These are phyloP conservation scores for Siniperca knerii DNA, from an alignment of 2,113 vertebrate genomes.

Conservation along the genomic window DNA sequence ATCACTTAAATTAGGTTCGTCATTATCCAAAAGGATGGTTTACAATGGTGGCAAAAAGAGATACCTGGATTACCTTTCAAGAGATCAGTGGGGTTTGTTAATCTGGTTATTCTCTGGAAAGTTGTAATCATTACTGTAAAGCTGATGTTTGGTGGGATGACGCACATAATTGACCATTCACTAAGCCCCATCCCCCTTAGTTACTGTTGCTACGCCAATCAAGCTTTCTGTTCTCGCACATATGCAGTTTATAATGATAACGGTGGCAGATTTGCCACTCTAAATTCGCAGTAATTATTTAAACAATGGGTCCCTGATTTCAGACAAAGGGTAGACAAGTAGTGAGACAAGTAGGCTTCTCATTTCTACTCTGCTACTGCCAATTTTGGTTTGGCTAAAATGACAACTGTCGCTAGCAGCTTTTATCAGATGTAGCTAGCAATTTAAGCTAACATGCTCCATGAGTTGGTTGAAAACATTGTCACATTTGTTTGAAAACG, in stretches of 20 bases:
- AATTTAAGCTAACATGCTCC: too few relatives aligned
- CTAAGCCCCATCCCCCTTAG: neutral
- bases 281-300: neutral
- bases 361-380: neutral
- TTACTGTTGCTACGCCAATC: too few relatives aligned
- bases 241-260: too few relatives aligned
- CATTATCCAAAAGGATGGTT: constrained; percentile 64
- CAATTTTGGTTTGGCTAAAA: neutral
- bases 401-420: too few relatives aligned
- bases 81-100: constrained; percentile 52
- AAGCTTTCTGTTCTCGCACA: too few relatives aligned
- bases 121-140: constrained; percentile 29
- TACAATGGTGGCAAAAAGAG: constrained; percentile 55
- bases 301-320: neutral
- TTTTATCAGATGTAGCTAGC: too few relatives aligned
- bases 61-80: constrained; percentile 48
- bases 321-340: neutral
- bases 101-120: constrained; percentile 45
- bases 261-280: neutral
- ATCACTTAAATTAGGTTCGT: constrained; percentile 69
- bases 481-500: too few relatives aligned
- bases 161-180: constrained; percentile 7
- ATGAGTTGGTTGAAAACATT: too few relatives aligned
- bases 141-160: constrained; percentile 17
- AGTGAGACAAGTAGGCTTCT: too few relatives aligned